A percentile compares a stretch with the other conserved stretches of the same genome.
phyloP scores from a whole-genome alignment of 2,113 vertebrate species.

The Elaphurus davidianus region DNA sequence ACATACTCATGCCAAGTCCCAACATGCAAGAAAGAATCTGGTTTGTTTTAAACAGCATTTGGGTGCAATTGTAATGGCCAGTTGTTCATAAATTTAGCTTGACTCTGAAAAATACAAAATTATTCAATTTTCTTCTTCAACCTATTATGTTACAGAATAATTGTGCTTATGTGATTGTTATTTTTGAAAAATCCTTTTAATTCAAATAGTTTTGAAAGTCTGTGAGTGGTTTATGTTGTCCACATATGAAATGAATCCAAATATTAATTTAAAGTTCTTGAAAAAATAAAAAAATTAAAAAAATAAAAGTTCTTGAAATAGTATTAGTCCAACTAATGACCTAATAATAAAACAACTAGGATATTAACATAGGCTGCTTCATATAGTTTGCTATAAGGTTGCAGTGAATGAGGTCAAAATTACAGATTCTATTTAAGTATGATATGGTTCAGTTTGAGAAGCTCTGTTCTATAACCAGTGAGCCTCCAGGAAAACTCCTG shows the following conservation, averaged over 20 bases:
- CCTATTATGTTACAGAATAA: neutral
- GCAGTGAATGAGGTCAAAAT: neutral
- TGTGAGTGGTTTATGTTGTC: neutral
- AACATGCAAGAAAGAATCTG: neutral
- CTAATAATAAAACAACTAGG: constrained; percentile 14
- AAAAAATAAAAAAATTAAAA: neutral
- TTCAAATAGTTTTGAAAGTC: neutral
- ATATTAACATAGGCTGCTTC: neutral
- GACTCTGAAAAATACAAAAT: neutral
- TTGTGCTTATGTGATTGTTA: neutral
- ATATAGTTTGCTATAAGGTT: neutral
- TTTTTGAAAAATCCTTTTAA: neutral
- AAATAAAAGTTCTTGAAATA: neutral
- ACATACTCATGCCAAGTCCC: neutral
- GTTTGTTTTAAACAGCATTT: neutral
- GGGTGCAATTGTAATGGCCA: neutral
- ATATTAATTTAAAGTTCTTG: neutral
- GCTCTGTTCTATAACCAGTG: neutral
- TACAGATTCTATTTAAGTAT: neutral
- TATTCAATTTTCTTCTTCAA: neutral
- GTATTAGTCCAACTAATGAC: neutral
- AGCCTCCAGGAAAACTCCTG: neutral
- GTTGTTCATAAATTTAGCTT: constrained; percentile 5
- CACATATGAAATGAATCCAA: neutral
- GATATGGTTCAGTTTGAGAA: neutral